Conservation (phyloP, 2,888 invertebrate genomes). For the Yponomeuta malinellus region DNA sequence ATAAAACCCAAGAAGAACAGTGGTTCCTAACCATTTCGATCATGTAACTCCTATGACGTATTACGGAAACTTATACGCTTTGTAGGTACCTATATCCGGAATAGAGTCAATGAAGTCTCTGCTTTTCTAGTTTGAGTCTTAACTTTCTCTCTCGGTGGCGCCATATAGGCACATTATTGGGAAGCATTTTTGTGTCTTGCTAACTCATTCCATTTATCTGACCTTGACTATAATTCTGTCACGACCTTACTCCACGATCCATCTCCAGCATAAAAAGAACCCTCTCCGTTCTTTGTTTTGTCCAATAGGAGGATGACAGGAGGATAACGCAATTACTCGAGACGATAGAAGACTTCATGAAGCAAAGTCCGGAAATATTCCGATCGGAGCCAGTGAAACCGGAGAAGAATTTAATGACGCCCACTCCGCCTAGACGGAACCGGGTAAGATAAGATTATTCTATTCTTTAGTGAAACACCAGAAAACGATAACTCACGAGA, state of each 20-base stretch:
- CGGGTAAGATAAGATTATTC: conserved; percentile 56
- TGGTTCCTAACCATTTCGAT: no score
- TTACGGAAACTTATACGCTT: background rate
- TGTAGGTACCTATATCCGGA: no score
- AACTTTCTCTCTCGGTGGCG: no score
- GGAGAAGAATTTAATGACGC: conserved; percentile 74
- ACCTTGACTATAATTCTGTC: background rate
- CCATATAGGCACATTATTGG: no score
- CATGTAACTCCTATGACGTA: no score
- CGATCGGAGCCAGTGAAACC: conserved; percentile 46
- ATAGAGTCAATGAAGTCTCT: no score
- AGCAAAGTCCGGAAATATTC: conserved; percentile 83
- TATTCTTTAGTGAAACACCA: background rate
- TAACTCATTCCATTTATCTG: no score
- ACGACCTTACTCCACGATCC: background rate
- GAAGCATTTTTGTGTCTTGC: no score
- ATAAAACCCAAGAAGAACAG: no score
- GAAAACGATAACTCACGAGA: no score
- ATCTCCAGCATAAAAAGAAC: background rate
- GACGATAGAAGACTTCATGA: conserved; percentile 87
- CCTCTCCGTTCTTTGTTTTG: background rate
- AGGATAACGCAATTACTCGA: conserved; percentile 84
- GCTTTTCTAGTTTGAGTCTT: no score
- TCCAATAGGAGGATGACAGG: conserved; percentile 78
- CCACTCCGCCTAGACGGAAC: conserved; percentile 82